phyloP scores from a whole-genome alignment of 1,140 invertebrate species.

The Metopolophium dirhodum region DNA sequence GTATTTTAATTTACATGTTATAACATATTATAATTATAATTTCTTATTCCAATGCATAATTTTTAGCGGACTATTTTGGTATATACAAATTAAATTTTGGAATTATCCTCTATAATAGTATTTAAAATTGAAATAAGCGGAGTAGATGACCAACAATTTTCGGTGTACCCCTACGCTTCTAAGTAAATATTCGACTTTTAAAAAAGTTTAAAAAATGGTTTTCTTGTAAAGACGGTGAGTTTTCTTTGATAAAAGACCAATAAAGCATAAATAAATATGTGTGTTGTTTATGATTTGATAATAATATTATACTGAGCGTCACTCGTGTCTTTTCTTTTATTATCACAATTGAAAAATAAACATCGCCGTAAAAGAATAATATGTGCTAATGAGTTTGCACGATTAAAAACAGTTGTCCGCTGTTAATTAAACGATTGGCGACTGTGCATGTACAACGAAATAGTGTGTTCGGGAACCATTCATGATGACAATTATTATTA shows the following conservation, averaged over 20 bases:
- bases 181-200: too few relatives aligned
- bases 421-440: too few relatives aligned
- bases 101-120: not conserved
- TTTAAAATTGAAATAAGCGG: not conserved
- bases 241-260: not conserved
- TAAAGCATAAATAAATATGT: not conserved
- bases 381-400: not conserved
- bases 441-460: too few relatives aligned
- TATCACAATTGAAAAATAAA: not conserved
- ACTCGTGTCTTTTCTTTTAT: not conserved
- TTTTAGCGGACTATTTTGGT: not conserved
- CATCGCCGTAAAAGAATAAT: too few relatives aligned
- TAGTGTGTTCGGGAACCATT: too few relatives aligned
- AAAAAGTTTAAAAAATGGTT: too few relatives aligned
- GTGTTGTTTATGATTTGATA: not conserved
- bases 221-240: too few relatives aligned
- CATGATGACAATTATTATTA: too few relatives aligned
- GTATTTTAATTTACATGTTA: too few relatives aligned
- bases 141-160: not conserved
- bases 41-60: not conserved
- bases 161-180: not conserved
- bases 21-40: not conserved
- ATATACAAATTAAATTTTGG: not conserved
- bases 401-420: too few relatives aligned
- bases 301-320: not conserved